Base-by-base conservation (phyloP, 2,797 vertebrate species). In the Luscinia megarhynchos region DNA sequence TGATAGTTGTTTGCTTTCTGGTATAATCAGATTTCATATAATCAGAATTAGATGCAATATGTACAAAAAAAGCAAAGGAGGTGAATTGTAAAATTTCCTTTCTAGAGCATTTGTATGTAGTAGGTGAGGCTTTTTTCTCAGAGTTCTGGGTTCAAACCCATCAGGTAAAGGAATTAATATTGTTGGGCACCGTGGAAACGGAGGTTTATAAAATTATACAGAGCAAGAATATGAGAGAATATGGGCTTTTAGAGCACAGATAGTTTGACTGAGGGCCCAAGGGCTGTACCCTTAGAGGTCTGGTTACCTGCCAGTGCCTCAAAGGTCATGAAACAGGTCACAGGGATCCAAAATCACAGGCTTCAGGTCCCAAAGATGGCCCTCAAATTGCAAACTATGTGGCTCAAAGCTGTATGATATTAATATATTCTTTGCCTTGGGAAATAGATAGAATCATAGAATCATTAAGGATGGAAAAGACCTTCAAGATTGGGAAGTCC, bases 201-300 rank as follows among this genome's bases (percentile, higher is more conserved):
- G 14, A 73, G 3, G 9, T 27, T 6, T 38, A 17, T 24, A 68
- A 30, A 72, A 51, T 51, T 29, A 29, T 17, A 41, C 50, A 30
- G 9, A 36, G 34, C 14, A 13, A 55, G 19, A 55, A 34, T 46
- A 40, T 55, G 19, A 70, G 32, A 38, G 4, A 11, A 2, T n/a
- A 15, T 53, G 11, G 20, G 16, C 5, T 1, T 40, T 94, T 34
- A 13, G 27, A 62, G 17, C 36, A 13, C 19, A 87, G 2, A 1
- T 1, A 30, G 11, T 20, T n/a, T 26, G 7, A 16, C 1, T 0
- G 0, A 15, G 21, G 4, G 5, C 9, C 18, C 43, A 29, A 59
- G 4, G 2, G 1, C 22, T 48, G 10, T 29, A 59, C 6, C 3
- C 4, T 27, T 22, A 36, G 11, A 30, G 10, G 11, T 34, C 32